Evolutionary conservation across 2,797 vertebrate species (phyloP).

Genomic region (Myotis vivesi): DNA sequence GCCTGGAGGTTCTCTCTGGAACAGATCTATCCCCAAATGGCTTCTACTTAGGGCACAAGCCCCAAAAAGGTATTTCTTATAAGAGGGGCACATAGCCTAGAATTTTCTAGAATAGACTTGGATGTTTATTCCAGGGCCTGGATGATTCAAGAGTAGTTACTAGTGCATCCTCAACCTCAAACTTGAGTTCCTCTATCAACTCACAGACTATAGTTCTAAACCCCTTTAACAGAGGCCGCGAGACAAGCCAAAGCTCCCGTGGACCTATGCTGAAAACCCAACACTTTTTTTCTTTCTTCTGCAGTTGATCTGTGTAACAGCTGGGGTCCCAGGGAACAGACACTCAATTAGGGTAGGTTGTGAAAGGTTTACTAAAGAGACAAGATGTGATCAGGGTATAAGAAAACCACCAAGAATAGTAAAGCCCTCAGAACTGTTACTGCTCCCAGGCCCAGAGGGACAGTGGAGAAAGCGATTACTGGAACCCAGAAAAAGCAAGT

Average conservation of each 20-base stretch:
- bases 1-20: not conserved
- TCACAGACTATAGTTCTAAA: not conserved
- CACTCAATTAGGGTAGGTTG: not conserved
- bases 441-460: not conserved
- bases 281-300: too few species aligned
- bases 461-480: not conserved
- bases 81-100: not conserved
- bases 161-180: not conserved
- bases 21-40: not conserved
- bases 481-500: not conserved
- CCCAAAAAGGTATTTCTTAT: not conserved
- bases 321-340: not conserved
- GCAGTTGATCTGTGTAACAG: not conserved
- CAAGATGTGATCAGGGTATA: not conserved
- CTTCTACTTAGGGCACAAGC: not conserved
- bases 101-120: not conserved
- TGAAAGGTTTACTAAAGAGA: not conserved
- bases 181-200: not conserved
- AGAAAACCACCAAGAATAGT: not conserved
- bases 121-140: not conserved
- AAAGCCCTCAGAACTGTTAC: not conserved
- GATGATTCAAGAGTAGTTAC: not conserved
- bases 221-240: not conserved
- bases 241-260: not conserved
- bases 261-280: not conserved